Conservation (phyloP, 2,113 vertebrate species). For the Cyphomyrus discorhynchus region DNA sequence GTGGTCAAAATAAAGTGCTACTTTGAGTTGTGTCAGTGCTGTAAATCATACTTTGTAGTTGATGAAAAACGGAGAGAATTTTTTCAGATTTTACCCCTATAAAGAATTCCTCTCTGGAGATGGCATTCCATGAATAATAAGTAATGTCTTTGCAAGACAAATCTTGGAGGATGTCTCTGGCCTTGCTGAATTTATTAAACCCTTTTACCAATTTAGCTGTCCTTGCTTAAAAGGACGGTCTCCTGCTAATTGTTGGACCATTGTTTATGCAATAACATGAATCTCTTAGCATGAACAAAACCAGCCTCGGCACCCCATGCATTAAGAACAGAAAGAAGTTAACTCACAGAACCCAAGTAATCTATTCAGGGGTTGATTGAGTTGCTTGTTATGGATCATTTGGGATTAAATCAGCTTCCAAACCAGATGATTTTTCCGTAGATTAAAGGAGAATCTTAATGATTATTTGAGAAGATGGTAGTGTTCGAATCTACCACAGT, state of each 20-base stretch:
- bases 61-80: constrained; percentile 17
- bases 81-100: constrained; percentile 24
- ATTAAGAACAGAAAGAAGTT: background rate
- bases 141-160: constrained; percentile 11
- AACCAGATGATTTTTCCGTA: background rate
- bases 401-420: background rate
- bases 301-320: background rate
- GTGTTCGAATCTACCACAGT: background rate
- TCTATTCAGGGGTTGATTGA: background rate
- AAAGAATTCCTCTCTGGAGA: background rate
- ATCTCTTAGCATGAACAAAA: background rate
- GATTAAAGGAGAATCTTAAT: background rate
- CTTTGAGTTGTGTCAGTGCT: constrained; percentile 27
- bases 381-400: background rate
- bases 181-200: constrained; percentile 26
- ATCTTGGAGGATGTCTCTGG: background rate
- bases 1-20: constrained; percentile 42
- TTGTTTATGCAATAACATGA: constrained; percentile 30
- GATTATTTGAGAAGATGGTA: background rate
- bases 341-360: background rate
- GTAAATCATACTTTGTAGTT: constrained; percentile 24
- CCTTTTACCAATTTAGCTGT: constrained; percentile 3
- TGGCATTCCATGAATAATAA: constrained; percentile 13
- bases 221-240: background rate
- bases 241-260: constrained; percentile 17